phyloP scores from a whole-genome alignment of 2,888 invertebrate genomes.

The Trissonchulus sp. region DNA sequence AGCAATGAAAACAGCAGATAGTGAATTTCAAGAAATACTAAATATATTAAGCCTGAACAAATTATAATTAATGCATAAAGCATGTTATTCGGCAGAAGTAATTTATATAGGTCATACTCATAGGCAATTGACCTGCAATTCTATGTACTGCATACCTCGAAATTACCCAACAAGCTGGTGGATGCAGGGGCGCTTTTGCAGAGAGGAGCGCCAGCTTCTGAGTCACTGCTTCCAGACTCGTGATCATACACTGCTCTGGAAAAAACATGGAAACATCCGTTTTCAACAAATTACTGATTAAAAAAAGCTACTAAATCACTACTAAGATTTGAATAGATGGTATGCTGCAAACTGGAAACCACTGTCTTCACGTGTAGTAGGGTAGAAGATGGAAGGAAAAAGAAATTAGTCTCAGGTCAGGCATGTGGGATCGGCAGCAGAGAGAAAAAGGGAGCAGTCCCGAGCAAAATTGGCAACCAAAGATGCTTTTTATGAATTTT shows the following conservation, averaged over 20 bases:
- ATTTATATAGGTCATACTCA: slow-evolving; percentile 15
- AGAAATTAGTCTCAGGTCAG: too few relatives aligned
- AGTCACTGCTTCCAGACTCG: slow-evolving; percentile 44
- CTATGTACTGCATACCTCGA: slow-evolving; percentile 63
- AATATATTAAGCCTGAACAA: neutral
- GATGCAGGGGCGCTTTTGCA: slow-evolving; percentile 51
- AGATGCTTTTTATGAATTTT: too few relatives aligned
- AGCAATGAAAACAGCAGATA: too few relatives aligned
- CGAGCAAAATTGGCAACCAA: too few relatives aligned
- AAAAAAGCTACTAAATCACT: neutral
- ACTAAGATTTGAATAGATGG: neutral
- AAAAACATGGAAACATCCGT: neutral
- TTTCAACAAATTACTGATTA: too few relatives aligned
- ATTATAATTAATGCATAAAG: neutral
- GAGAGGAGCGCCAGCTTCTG: slow-evolving; percentile 45
- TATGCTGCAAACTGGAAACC: neutral
- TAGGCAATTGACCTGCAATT: neutral
- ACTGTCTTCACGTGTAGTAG: neutral
- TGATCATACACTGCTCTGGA: slow-evolving; percentile 53
- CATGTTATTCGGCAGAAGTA: slow-evolving; percentile 24
- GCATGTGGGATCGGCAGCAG: too few relatives aligned
- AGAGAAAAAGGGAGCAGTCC: too few relatives aligned
- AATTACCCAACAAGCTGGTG: slow-evolving; percentile 65
- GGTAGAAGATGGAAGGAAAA: neutral
- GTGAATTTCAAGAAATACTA: too few relatives aligned